Conservation (phyloP, 2,113 vertebrate species). For the Chascanopsetta lugubris region DNA sequence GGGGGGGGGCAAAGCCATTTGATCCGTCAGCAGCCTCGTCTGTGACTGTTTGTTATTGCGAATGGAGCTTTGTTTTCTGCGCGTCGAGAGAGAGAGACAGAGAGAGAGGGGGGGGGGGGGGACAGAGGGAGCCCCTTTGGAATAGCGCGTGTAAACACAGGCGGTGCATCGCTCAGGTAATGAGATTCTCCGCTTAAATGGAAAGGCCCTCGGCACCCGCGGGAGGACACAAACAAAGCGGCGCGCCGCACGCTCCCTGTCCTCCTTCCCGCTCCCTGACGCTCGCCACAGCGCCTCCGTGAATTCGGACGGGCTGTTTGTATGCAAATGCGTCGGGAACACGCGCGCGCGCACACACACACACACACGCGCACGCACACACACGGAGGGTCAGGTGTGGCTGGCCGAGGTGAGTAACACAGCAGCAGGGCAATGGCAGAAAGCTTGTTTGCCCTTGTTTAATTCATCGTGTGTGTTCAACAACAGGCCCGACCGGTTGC, state of each 20-base stretch:
- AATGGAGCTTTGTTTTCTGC: slow-evolving; percentile 17
- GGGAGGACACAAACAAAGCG: slow-evolving; percentile 48
- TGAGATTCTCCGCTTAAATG: slow-evolving; percentile 63
- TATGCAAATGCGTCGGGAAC: slow-evolving; percentile 58
- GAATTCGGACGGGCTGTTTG: slow-evolving; percentile 61
- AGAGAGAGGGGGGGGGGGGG: slow-evolving; percentile 2
- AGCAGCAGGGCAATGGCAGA: slow-evolving; percentile 28
- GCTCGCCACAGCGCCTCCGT: slow-evolving; percentile 8
- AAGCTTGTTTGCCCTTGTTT: slow-evolving; percentile 26
- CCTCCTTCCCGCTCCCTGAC: neutral
- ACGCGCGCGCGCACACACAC: slow-evolving; percentile 8
- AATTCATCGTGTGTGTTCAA: slow-evolving; percentile 44
- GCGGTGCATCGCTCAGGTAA: slow-evolving; percentile 57
- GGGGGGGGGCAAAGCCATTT: slow-evolving; percentile 19
- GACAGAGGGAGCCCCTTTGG: slow-evolving; percentile 32
- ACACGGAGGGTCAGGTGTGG: slow-evolving; percentile 13
- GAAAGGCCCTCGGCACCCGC: slow-evolving; percentile 46
- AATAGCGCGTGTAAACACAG: slow-evolving; percentile 58
- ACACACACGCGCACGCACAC: slow-evolving; percentile 2
- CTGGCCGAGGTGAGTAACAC: slow-evolving; percentile 44
- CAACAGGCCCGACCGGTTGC: slow-evolving; percentile 56
- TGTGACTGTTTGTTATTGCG: slow-evolving; percentile 37
- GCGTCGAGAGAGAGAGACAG: neutral
- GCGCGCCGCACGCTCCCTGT: neutral
- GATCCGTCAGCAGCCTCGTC: slow-evolving; percentile 24